These are phyloP conservation scores for Hylaeus volcanicus DNA, from an alignment of 1,140 invertebrate genomes.

Conservation along the genomic window DNA sequence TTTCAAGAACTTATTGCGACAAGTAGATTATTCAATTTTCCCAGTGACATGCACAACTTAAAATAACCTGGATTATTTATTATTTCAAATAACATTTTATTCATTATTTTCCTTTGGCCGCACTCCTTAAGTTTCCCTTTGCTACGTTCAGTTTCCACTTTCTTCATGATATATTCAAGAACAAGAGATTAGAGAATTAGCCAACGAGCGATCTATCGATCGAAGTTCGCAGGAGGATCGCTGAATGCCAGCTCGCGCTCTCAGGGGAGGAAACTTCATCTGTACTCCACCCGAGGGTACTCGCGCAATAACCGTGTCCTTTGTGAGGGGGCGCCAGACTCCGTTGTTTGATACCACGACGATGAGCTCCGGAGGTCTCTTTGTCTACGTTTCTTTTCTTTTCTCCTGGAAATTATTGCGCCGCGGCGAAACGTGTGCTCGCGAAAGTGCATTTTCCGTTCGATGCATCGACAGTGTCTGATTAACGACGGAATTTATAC, in stretches of 20 bases:
- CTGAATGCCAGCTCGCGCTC: conserved; percentile 20
- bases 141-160: no score
- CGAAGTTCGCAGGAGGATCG: conserved; percentile 18
- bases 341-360: conserved; percentile 26
- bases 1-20: no score
- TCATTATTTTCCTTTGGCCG: no score
- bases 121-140: no score
- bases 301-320: conserved; percentile 34
- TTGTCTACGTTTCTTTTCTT: conserved; percentile 13
- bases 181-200: no score
- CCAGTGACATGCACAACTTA: no score
- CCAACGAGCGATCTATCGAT: no score
- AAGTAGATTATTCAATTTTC: no score
- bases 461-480: not conserved
- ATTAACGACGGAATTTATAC: not conserved
- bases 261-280: conserved; percentile 33
- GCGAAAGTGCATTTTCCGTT: not conserved
- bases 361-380: conserved; percentile 18
- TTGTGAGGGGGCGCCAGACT: conserved; percentile 17
- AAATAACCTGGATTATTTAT: no score
- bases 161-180: no score
- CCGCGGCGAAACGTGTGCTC: not conserved
- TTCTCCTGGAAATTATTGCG: not conserved
- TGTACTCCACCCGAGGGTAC: conserved; percentile 21
- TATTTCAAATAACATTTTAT: no score